Percentiles rank a stretch among this genome's conserved stretches.
Evolutionary conservation across 1,140 invertebrate species (phyloP).

Genomic region (Neodiprion virginianus): DNA sequence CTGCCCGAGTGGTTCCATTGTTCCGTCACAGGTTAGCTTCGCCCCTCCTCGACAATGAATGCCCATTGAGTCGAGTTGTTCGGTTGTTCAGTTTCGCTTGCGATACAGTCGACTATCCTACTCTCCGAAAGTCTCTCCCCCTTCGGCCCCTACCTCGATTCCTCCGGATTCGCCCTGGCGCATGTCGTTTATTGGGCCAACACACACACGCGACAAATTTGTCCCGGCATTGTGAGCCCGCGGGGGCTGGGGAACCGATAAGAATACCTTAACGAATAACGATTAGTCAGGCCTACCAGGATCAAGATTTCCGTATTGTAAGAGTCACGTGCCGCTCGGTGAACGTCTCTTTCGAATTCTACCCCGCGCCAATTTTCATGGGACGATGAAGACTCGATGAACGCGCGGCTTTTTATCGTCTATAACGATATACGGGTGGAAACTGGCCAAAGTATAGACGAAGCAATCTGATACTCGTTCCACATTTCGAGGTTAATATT

Average conservation of each 20-base stretch:
- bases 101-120: constrained; percentile 39
- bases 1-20: constrained; percentile 47
- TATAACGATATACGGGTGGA: constrained; percentile 11
- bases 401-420: constrained; percentile 18
- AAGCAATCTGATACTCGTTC: neutral
- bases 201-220: constrained; percentile 47
- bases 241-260: constrained; percentile 29
- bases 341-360: constrained; percentile 24
- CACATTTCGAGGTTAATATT: neutral
- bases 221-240: constrained; percentile 32
- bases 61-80: constrained; percentile 29
- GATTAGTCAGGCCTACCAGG: constrained; percentile 24
- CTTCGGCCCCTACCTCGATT: neutral
- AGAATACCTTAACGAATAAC: constrained; percentile 25
- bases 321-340: constrained; percentile 35
- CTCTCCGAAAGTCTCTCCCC: constrained; percentile 17
- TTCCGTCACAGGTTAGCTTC: constrained; percentile 28
- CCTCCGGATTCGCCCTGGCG: neutral
- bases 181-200: constrained; percentile 43
- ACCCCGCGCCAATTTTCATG: constrained; percentile 28
- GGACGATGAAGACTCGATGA: constrained; percentile 31
- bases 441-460: no score
- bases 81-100: constrained; percentile 25
- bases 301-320: constrained; percentile 30
- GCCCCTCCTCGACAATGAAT: neutral